Conservation (phyloP, 2,888 invertebrate genomes). For the Trypoxylon attenuatum region DNA sequence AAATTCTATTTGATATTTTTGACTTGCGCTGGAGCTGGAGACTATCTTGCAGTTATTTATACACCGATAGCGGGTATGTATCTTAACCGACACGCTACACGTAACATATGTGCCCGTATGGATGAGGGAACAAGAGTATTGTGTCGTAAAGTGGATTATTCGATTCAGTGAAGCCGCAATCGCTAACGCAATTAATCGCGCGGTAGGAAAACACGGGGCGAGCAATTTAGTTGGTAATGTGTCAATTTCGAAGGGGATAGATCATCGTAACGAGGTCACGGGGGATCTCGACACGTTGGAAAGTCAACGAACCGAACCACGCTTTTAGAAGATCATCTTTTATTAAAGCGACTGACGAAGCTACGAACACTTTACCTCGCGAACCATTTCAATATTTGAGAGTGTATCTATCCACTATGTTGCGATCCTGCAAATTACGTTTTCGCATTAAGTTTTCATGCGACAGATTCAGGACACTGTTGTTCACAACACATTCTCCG, state of each 20-base stretch:
- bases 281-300: slow-evolving; percentile 11
- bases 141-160: background rate
- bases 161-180: slow-evolving; percentile 12
- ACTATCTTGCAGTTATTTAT: no score
- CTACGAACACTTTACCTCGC: background rate
- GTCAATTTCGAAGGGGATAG: slow-evolving; percentile 10
- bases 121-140: no score
- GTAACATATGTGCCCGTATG: no score
- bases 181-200: background rate
- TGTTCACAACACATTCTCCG: no score
- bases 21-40: no score
- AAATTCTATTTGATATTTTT: no score
- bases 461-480: no score
- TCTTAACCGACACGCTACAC: no score
- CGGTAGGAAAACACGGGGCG: no score
- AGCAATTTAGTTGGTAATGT: slow-evolving; percentile 5
- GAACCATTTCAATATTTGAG: slow-evolving; percentile 11
- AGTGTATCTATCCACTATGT: slow-evolving; percentile 16
- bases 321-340: slow-evolving; percentile 40
- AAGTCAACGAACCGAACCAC: slow-evolving; percentile 42
- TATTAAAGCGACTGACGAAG: slow-evolving; percentile 29
- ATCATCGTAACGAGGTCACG: slow-evolving; percentile 34
- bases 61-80: no score
- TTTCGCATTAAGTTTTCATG: no score
- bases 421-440: no score